These are phyloP conservation scores for Formica aserva DNA, from an alignment of 2,888 invertebrate species.

Conservation along the genomic window DNA sequence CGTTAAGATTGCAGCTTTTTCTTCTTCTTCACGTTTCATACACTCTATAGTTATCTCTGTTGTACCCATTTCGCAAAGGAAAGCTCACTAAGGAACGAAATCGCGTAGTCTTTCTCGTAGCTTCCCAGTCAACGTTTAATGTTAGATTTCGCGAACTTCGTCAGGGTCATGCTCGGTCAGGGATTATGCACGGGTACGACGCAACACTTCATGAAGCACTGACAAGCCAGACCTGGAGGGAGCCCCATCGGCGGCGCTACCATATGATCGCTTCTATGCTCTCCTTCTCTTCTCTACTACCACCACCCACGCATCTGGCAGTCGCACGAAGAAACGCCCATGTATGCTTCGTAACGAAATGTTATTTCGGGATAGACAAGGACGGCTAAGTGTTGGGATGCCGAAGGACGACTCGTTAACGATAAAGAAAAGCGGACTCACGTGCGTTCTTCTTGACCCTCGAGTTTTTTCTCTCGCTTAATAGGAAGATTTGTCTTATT, in stretches of 20 bases:
- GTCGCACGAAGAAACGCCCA: slow-evolving; percentile 74
- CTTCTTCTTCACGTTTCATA: neutral
- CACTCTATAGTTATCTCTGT: neutral
- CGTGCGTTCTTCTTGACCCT: slow-evolving; percentile 22
- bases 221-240: slow-evolving; percentile 80
- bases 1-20: neutral
- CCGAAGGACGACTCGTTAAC: slow-evolving; percentile 22
- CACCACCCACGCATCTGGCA: slow-evolving; percentile 82
- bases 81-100: neutral
- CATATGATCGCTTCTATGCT: slow-evolving; percentile 76
- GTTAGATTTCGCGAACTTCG: slow-evolving; percentile 16
- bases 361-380: slow-evolving; percentile 75
- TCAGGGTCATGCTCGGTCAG: slow-evolving; percentile 58
- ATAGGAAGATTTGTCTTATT: neutral
- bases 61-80: neutral
- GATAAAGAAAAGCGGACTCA: slow-evolving; percentile 45
- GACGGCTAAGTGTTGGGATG: slow-evolving; percentile 47
- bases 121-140: neutral
- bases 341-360: slow-evolving; percentile 60
- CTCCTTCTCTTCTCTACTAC: slow-evolving; percentile 77
- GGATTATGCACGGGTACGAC: slow-evolving; percentile 63
- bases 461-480: neutral
- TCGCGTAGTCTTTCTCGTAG: neutral
- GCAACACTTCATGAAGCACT: slow-evolving; percentile 81
- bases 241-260: slow-evolving; percentile 73